Conservation (phyloP, 2,888 invertebrate genomes). For the Drosophila mimetica region DNA sequence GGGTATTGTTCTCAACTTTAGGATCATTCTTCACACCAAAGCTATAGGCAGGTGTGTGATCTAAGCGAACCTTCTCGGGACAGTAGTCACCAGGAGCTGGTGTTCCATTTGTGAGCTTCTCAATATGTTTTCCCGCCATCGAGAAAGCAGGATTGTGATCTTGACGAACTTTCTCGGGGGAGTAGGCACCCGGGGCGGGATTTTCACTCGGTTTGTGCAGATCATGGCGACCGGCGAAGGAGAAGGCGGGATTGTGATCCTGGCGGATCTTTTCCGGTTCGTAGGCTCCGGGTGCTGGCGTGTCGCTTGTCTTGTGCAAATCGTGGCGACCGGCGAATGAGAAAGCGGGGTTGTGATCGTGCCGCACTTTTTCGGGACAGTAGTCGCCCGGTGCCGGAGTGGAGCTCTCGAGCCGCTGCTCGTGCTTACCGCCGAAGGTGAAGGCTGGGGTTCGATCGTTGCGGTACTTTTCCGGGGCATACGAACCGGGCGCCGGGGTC, state of each 20-base stretch:
- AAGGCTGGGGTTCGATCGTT: slow-evolving; percentile 84
- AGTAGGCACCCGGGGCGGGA: slow-evolving; percentile 87
- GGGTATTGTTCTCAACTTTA: slow-evolving; percentile 66
- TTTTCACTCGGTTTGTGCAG: slow-evolving; percentile 86
- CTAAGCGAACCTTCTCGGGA: slow-evolving; percentile 87
- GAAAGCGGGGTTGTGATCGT: slow-evolving; percentile 86
- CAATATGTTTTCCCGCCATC: slow-evolving; percentile 86
- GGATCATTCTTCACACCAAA: slow-evolving; percentile 83
- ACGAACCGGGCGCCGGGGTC: slow-evolving; percentile 85
- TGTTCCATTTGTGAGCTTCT: slow-evolving; percentile 86
- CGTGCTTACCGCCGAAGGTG: slow-evolving; percentile 88
- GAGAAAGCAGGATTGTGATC: slow-evolving; percentile 86
- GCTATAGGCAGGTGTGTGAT: slow-evolving; percentile 84
- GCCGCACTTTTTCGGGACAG: slow-evolving; percentile 86
- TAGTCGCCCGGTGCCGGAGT: slow-evolving; percentile 89
- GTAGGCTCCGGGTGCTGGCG: slow-evolving; percentile 89
- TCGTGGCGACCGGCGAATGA: slow-evolving; percentile 87
- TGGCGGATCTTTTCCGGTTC: slow-evolving; percentile 85
- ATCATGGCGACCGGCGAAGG: slow-evolving; percentile 87
- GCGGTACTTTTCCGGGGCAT: slow-evolving; percentile 86
- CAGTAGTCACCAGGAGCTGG: slow-evolving; percentile 88
- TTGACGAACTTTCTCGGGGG: slow-evolving; percentile 85
- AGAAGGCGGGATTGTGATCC: slow-evolving; percentile 86
- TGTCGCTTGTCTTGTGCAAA: slow-evolving; percentile 85
- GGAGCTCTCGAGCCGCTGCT: slow-evolving; percentile 83